Evolutionary conservation across 2,888 invertebrate genomes (phyloP).

Genomic region (Orthosia cruda): DNA sequence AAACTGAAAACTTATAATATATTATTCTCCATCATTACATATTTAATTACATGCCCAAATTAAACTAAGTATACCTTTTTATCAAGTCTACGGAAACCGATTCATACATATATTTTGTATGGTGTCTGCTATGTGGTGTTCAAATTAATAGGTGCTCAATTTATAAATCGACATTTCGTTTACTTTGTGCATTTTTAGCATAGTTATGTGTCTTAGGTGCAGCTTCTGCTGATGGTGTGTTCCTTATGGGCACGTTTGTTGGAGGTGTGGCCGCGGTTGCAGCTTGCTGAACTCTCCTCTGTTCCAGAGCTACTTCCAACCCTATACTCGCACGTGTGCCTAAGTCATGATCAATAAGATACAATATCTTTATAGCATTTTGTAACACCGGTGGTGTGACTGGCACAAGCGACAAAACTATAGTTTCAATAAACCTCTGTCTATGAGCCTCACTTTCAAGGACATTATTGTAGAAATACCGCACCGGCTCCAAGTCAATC

Average conservation of each 20-base stretch:
- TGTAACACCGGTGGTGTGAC: constrained; percentile 84
- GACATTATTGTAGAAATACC: constrained; percentile 93
- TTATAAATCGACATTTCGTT: neutral
- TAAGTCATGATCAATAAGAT: constrained; percentile 94
- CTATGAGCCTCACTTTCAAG: constrained; percentile 90
- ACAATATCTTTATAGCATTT: constrained; percentile 95
- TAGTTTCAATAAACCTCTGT: constrained; percentile 55
- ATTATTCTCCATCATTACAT: neutral
- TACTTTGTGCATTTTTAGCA: constrained; percentile 5
- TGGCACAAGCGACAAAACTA: constrained; percentile 21
- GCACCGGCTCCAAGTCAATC: constrained; percentile 90
- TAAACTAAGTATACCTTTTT: neutral
- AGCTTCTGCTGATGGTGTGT: constrained; percentile 27
- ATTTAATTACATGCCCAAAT: neutral
- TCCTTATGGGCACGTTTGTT: constrained; percentile 27
- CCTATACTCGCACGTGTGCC: constrained; percentile 92
- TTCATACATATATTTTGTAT: neutral
- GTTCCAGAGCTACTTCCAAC: constrained; percentile 40
- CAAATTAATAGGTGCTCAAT: neutral
- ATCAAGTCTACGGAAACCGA: neutral
- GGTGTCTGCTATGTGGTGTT: neutral
- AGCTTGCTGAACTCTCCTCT: constrained; percentile 30
- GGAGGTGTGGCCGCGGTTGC: constrained; percentile 10
- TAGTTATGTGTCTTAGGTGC: constrained; percentile 2
- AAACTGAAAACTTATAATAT: neutral